These are phyloP conservation scores for Meriones unguiculatus DNA, from an alignment of 2,113 vertebrate genomes.

Conservation along the genomic window DNA sequence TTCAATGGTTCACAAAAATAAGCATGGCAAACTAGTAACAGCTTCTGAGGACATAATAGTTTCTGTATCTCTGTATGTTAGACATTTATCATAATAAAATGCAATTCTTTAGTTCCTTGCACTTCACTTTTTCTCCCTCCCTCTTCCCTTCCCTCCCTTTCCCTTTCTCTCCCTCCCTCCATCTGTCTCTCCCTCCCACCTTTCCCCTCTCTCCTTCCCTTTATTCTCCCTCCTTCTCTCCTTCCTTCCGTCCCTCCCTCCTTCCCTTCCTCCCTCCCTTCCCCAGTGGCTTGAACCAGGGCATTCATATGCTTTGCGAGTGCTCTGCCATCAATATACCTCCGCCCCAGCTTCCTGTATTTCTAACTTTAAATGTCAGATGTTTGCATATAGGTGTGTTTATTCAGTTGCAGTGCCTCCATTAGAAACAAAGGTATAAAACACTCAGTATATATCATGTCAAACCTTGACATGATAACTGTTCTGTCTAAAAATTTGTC, in stretches of 20 bases:
- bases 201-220: accelerated
- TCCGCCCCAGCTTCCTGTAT: not conserved
- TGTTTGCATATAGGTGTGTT: not conserved
- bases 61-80: not conserved
- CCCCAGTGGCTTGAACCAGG: not conserved
- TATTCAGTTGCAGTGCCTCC: not conserved
- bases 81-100: slow-evolving; percentile 38
- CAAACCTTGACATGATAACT: not conserved
- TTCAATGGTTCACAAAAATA: slow-evolving; percentile 10
- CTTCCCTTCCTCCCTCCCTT: accelerated
- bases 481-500: slow-evolving; percentile 8
- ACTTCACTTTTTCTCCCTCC: not conserved
- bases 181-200: no score
- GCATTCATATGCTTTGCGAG: not conserved
- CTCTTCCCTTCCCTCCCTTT: no score
- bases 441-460: not conserved
- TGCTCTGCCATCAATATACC: not conserved
- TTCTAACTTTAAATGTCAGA: slow-evolving; percentile 38
- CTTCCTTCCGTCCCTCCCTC: not conserved
- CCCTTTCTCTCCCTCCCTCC: not conserved
- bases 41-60: not conserved
- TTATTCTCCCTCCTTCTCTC: accelerated
- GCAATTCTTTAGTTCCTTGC: not conserved
- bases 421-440: slow-evolving; percentile 17
- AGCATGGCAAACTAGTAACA: slow-evolving; percentile 2